Percentiles rank a stretch among this genome's conserved stretches.
Conservation (phyloP, 2,888 invertebrate species). For the Nysson spinosus region DNA sequence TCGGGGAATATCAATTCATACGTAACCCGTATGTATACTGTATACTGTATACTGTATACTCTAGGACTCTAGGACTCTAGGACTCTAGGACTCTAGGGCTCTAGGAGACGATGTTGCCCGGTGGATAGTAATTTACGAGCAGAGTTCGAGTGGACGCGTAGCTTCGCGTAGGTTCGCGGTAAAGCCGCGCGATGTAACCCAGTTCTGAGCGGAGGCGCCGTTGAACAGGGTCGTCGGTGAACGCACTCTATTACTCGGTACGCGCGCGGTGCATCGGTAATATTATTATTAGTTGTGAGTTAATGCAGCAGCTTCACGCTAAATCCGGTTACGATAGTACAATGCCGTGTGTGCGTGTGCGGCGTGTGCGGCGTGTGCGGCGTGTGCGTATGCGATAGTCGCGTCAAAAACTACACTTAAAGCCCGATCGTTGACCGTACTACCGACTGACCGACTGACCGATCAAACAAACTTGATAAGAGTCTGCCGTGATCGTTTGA, state of each 20-base stretch:
- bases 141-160: constrained; percentile 16
- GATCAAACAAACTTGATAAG: too few relatives aligned
- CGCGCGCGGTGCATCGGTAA: constrained; percentile 39
- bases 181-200: constrained; percentile 45
- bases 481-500: too few relatives aligned
- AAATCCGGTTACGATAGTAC: constrained; percentile 17
- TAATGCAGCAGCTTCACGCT: constrained; percentile 23
- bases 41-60: not conserved
- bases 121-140: constrained; percentile 30
- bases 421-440: too few relatives aligned
- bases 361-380: not conserved
- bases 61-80: too few relatives aligned
- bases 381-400: not conserved
- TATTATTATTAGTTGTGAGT: constrained; percentile 44
- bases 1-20: constrained; percentile 26
- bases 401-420: constrained; percentile 15
- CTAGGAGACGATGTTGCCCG: too few relatives aligned
- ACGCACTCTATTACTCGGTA: constrained; percentile 46
- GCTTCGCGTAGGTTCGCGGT: constrained; percentile 43
- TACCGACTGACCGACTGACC: too few relatives aligned
- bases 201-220: constrained; percentile 48
- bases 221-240: constrained; percentile 52
- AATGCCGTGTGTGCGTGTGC: not conserved
- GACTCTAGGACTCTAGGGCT: too few relatives aligned
- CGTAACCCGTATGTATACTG: not conserved